Conservation (phyloP, 2,888 invertebrate species). For the Apomyelois bistriatella region DNA sequence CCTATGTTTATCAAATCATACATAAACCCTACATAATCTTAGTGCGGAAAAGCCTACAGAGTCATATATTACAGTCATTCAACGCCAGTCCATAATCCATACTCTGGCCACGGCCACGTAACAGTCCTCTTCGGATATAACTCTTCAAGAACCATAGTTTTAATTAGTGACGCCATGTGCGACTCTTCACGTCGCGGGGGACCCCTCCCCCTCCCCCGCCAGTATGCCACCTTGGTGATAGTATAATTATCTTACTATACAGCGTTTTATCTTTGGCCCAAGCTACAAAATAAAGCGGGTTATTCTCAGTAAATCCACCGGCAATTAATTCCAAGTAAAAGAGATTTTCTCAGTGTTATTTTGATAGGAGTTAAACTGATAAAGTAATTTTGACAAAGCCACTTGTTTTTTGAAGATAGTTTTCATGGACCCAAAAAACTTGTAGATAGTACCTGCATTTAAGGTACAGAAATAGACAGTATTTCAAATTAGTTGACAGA, state of each 20-base stretch:
- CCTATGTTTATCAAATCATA: no score
- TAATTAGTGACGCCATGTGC: constrained; percentile 75
- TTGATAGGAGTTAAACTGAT: no score
- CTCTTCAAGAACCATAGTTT: constrained; percentile 34
- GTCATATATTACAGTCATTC: neutral
- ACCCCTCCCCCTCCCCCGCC: constrained; percentile 21
- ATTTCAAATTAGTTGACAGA: no score
- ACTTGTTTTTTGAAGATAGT: no score
- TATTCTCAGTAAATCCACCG: neutral
- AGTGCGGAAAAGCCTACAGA: neutral
- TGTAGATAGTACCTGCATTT: no score
- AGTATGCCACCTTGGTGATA: constrained; percentile 57
- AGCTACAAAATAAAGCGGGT: constrained; percentile 18
- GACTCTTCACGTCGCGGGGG: constrained; percentile 64
- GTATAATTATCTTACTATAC: constrained; percentile 65
- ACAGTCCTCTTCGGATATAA: constrained; percentile 1
- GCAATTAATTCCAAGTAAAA: no score
- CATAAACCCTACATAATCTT: no score
- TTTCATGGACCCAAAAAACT: no score
- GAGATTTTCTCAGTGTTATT: no score
- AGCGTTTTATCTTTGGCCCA: constrained; percentile 38
- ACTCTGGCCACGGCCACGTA: constrained; percentile 6
- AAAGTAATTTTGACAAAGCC: no score
- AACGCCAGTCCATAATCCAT: neutral
- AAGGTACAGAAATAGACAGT: no score